Base-by-base conservation (phyloP, 2,797 vertebrate species). In the Rhynchonycteris naso region DNA sequence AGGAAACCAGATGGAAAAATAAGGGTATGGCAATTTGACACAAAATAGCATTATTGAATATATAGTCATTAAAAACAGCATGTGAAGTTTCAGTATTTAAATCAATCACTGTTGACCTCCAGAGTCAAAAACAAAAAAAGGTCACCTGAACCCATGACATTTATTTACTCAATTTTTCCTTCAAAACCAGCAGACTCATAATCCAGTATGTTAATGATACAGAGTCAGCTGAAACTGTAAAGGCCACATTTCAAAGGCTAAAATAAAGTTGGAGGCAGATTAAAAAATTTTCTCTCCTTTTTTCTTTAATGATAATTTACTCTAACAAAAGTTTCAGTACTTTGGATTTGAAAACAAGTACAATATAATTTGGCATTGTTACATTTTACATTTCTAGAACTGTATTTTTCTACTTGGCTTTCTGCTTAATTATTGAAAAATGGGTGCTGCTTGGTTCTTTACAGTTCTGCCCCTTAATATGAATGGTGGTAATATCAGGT, bases 1-100 rank as follows among this genome's bases (percentile, higher is more conserved):
- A 93, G 43, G 83, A 85, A 95, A 93, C 22, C 69, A 93, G 78
- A 88, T 83, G 65, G 43, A 72, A 93, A 96, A 89, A 84, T 38
- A 68, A 76, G 7, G 81, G 24, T 59, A 71, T 68, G 24, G 2
- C 22, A 93, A 76, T 68, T 86, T 87, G 59, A 94, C 24, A 22
- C 43, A 6, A 6, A 89, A 33, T 56, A 91, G 93, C 30, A 56
- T 78, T 65, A 92, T 3, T 74, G 24, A 83, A 66, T 58, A 84
- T 26, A 66, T 59, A 47, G 65, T 58, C 50, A 86, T 54, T 35
- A 94, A 83, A 97, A 97, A 80, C 22, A 86, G 2, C 16, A 80
- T 56, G 43, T 43, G 22, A 63, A 63, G 26, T 63, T 93, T 78
- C 43, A 83, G 35, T 75, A 88, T 80, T 90, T 94, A 93, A 91